phyloP scores from a whole-genome alignment of 2,797 vertebrate genomes.

The Chromis chromis region DNA sequence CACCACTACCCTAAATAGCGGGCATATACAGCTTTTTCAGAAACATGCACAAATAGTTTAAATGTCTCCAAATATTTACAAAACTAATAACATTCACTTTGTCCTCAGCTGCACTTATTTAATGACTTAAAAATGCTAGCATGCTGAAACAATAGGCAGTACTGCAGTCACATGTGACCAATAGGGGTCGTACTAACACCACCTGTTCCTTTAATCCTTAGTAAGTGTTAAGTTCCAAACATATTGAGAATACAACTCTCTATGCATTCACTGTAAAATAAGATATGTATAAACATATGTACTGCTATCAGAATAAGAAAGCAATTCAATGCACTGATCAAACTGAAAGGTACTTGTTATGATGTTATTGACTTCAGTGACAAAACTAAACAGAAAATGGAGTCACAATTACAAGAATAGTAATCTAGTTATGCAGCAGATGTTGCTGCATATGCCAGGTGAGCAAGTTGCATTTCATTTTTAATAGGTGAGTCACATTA shows the following conservation, averaged over 20 bases:
- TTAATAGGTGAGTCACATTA: no score
- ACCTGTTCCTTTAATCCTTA: background rate
- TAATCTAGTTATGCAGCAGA: background rate
- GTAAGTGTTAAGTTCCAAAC: background rate
- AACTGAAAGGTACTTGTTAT: no score
- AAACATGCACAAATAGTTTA: no score
- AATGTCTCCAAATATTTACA: no score
- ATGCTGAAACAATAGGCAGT: background rate
- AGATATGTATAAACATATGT: background rate
- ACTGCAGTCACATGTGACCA: background rate
- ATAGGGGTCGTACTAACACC: slow-evolving; percentile 36
- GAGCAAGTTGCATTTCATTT: background rate
- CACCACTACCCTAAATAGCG: no score
- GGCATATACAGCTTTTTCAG: background rate
- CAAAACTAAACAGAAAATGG: background rate
- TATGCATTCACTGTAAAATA: background rate
- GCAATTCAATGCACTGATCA: background rate
- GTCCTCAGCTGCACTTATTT: no score
- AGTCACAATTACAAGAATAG: background rate
- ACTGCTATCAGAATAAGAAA: background rate
- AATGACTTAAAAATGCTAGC: no score
- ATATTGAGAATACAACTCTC: background rate
- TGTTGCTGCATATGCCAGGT: background rate
- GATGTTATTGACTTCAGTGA: no score
- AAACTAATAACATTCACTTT: no score